Evolutionary conservation across 2,113 vertebrate species (phyloP).

Genomic region (Platysternon megacephalum): DNA sequence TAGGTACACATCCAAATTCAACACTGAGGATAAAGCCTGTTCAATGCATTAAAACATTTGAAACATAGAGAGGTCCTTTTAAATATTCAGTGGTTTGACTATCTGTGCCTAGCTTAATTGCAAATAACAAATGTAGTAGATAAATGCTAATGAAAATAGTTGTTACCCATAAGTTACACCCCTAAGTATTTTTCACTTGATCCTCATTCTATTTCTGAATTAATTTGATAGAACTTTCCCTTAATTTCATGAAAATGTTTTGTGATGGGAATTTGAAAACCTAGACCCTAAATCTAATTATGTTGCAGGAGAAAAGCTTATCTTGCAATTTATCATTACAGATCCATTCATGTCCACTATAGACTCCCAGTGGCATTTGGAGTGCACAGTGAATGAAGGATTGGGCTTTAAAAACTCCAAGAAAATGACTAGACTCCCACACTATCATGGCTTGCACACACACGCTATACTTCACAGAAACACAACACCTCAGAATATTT

Average conservation of each 20-base stretch:
- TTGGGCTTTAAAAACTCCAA: not conserved
- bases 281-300: not conserved
- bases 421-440: not conserved
- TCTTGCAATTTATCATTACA: not conserved
- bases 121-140: not conserved
- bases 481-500: not conserved
- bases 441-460: not conserved
- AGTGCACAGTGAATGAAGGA: rapidly evolving
- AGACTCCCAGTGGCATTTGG: not conserved
- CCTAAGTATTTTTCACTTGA: not conserved
- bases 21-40: not conserved
- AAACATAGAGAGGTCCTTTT: not conserved
- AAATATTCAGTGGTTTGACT: not conserved
- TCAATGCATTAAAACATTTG: not conserved
- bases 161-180: not conserved
- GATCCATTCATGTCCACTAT: not conserved
- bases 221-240: not conserved
- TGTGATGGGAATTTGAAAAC: not conserved
- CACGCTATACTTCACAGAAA: not conserved
- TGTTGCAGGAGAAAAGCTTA: not conserved
- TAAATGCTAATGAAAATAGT: not conserved
- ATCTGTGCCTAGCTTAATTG: not conserved
- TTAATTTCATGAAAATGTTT: not conserved
- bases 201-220: not conserved
- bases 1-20: not conserved